A percentile compares a stretch with the other conserved stretches of the same genome.
Evolutionary conservation across 2,888 invertebrate species (phyloP).

Genomic region (Scrobipalpa costella): DNA sequence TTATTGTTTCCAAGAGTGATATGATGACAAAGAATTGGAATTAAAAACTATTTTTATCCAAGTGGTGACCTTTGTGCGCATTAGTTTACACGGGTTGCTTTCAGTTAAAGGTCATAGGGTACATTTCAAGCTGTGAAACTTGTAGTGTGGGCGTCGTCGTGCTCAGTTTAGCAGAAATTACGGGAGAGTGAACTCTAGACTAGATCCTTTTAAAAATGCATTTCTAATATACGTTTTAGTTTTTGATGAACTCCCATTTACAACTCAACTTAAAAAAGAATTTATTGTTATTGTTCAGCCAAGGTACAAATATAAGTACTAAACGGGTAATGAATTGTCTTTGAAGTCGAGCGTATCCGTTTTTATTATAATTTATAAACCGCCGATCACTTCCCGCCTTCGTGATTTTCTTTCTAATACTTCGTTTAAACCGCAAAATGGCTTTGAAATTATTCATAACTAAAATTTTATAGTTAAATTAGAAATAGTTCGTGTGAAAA

Average conservation of each 20-base stretch:
- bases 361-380: too few species aligned
- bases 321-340: not conserved
- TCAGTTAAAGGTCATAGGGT: conserved; percentile 9
- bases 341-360: not conserved
- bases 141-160: not conserved
- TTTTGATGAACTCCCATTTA: too few species aligned
- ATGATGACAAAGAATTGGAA: not conserved
- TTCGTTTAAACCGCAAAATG: not conserved
- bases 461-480: not conserved
- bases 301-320: not conserved
- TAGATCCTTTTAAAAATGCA: not conserved
- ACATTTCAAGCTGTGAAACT: not conserved
- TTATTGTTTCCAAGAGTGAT: not conserved
- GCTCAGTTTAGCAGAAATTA: not conserved
- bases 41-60: conserved; percentile 2
- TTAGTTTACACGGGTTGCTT: not conserved
- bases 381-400: too few species aligned
- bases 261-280: too few species aligned
- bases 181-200: not conserved
- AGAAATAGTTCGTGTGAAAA: not conserved
- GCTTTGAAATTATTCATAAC: not conserved
- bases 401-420: not conserved
- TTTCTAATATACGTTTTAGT: not conserved
- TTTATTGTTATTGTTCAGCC: not conserved
- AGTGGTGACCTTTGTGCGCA: not conserved